Percentiles rank a stretch among this genome's conserved stretches.
Conservation (phyloP, 2,888 invertebrate genomes). For the Lacanobia oleracea region DNA sequence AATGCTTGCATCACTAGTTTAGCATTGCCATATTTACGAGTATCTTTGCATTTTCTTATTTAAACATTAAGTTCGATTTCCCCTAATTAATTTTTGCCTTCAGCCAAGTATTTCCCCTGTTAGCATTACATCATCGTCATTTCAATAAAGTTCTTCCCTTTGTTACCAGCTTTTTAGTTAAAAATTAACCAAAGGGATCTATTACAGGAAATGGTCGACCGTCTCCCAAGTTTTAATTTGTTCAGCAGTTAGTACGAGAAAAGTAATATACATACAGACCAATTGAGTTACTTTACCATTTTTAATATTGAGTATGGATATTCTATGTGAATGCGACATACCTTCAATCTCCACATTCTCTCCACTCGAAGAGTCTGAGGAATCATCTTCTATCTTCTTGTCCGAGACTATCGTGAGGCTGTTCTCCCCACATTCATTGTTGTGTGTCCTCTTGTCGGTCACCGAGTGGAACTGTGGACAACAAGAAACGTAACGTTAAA, state of each 20-base stretch:
- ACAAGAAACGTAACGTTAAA: conserved; percentile 48
- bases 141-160: too few species aligned
- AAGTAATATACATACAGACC: too few species aligned
- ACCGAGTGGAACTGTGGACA: conserved; percentile 86
- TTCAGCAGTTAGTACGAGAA: too few species aligned
- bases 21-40: background rate
- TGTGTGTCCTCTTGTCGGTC: conserved; percentile 85
- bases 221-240: too few species aligned
- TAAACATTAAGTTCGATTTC: background rate
- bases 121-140: too few species aligned
- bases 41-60: background rate
- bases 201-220: too few species aligned
- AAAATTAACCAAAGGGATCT: too few species aligned
- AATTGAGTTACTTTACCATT: too few species aligned
- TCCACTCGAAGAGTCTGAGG: conserved; percentile 85
- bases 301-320: too few species aligned
- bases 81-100: background rate
- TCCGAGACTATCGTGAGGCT: conserved; percentile 86
- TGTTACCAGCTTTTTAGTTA: too few species aligned
- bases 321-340: too few species aligned
- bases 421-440: conserved; percentile 84
- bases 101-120: background rate
- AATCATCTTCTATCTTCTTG: conserved; percentile 88
- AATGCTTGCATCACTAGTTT: background rate
- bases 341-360: conserved; percentile 88